phyloP scores from a whole-genome alignment of 2,113 vertebrate genomes.

The Serinus canaria region DNA sequence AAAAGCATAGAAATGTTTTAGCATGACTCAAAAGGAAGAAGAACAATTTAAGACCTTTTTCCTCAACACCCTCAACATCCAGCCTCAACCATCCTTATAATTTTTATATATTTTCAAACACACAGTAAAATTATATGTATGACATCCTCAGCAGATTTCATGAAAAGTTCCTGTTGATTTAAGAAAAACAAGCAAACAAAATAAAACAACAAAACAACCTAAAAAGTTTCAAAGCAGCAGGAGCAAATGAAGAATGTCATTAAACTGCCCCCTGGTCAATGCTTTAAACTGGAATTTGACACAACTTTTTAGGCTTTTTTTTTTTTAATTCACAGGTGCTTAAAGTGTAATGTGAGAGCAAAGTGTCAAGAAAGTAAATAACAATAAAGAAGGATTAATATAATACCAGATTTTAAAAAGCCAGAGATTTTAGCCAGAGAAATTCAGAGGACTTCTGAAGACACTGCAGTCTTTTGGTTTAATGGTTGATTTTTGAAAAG shows the following conservation, averaged over 20 bases:
- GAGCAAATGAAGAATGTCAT: background rate
- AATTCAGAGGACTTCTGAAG: background rate
- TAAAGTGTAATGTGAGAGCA: background rate
- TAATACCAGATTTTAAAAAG: background rate
- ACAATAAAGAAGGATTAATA: background rate
- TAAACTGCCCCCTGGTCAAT: background rate
- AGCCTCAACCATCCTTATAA: background rate
- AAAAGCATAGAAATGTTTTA: background rate
- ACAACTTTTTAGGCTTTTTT: background rate
- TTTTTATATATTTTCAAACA: background rate
- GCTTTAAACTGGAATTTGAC: background rate
- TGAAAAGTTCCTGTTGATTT: background rate
- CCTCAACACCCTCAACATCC: background rate
- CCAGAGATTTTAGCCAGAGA: background rate
- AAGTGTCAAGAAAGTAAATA: background rate
- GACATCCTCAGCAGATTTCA: background rate
- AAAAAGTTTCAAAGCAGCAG: background rate
- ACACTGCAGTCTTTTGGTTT: background rate
- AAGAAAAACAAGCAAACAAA: background rate
- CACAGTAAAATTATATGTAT: background rate
- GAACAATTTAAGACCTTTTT: background rate
- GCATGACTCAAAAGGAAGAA: background rate
- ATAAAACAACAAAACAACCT: background rate
- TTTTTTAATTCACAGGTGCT: background rate
- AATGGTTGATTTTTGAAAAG: background rate